Evolutionary conservation across 2,888 invertebrate genomes (phyloP).

Genomic region (Cylloceria caligata): DNA sequence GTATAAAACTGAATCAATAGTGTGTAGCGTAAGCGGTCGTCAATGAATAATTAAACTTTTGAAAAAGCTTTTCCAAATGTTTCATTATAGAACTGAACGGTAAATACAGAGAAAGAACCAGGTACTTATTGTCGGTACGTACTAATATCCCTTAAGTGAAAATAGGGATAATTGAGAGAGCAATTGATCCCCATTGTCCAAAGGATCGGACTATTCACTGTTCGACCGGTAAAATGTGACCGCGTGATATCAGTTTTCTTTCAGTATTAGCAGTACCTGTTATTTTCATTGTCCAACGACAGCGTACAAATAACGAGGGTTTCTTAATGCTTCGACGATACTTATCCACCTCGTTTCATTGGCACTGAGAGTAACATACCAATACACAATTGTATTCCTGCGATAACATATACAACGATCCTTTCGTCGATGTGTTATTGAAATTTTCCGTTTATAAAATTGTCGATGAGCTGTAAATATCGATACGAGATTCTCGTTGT

Average conservation of each 20-base stretch:
- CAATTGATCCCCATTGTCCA: constrained; percentile 15
- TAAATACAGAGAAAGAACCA: constrained; percentile 16
- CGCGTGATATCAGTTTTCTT: constrained; percentile 8
- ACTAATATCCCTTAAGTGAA: too few species aligned
- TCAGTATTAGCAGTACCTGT: constrained; percentile 10
- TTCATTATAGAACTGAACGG: constrained; percentile 2
- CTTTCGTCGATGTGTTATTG: background rate
- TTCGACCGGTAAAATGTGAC: background rate
- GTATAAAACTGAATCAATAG: too few species aligned
- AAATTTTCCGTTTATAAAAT: background rate
- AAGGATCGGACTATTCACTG: background rate
- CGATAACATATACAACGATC: background rate
- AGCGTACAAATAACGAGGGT: background rate
- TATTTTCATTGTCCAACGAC: constrained; percentile 10
- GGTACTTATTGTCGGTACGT: too few species aligned
- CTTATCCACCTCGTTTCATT: background rate
- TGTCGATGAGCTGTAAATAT: background rate
- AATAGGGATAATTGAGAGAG: constrained; percentile 23
- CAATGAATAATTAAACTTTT: too few species aligned
- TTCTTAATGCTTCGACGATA: constrained; percentile 9
- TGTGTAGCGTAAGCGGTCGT: too few species aligned
- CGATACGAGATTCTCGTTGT: background rate
- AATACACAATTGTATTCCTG: background rate
- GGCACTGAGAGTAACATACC: background rate
- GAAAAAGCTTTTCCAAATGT: too few species aligned